Percentiles rank a stretch among this genome's conserved stretches.
Evolutionary conservation across 1,140 invertebrate genomes (phyloP).

Genomic region (Drosophila sechellia): DNA sequence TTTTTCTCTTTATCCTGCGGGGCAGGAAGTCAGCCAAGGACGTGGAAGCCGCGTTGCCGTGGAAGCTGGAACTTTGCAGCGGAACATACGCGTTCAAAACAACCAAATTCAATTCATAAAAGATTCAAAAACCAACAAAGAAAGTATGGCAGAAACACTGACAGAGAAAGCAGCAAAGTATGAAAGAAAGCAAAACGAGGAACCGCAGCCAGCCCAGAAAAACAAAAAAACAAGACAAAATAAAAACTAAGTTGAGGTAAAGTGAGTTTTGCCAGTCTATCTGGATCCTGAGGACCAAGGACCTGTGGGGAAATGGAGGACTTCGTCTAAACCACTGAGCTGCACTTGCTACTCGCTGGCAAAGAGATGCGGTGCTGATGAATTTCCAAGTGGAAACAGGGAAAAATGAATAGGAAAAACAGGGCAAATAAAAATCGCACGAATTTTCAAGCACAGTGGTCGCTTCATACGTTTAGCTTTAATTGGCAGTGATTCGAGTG

Average conservation of each 20-base stretch:
- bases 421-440: conserved; percentile 67
- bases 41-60: conserved; percentile 35
- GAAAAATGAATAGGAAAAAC: conserved; percentile 2
- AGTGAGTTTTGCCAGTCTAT: conserved; percentile 51
- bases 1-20: conserved; percentile 6
- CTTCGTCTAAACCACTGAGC: conserved; percentile 23
- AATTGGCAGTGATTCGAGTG: conserved; percentile 6
- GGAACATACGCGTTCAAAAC: conserved; percentile 80
- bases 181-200: conserved; percentile 12
- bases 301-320: conserved; percentile 12
- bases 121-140: conserved; percentile 76
- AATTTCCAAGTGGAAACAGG: conserved; percentile 22
- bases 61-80: conserved; percentile 60
- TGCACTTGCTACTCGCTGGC: conserved; percentile 21
- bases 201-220: conserved; percentile 15
- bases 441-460: conserved; percentile 52
- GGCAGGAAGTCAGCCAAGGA: conserved; percentile 42
- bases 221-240: neutral
- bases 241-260: conserved; percentile 32
- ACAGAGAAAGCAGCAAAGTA: conserved; percentile 10
- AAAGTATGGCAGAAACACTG: conserved; percentile 17
- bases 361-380: conserved; percentile 11
- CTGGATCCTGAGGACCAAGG: conserved; percentile 25
- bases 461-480: conserved; percentile 3
- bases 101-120: conserved; percentile 83